A percentile compares a stretch with the other conserved stretches of the same genome.
Evolutionary conservation across 2,113 vertebrate species (phyloP).

Genomic region (Cephalopterus ornatus): DNA sequence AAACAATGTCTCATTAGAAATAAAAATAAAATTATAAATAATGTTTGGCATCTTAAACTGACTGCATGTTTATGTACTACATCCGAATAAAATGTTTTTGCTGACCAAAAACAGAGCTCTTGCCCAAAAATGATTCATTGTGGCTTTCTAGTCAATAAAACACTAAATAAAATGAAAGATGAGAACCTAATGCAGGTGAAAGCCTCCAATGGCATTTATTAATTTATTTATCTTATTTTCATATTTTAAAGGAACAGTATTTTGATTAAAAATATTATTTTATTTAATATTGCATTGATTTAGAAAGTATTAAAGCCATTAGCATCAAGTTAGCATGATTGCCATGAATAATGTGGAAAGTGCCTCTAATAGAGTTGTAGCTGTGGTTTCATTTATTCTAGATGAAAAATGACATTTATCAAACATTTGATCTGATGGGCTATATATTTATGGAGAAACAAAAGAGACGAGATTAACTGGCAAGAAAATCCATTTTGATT

Average conservation of each 20-base stretch:
- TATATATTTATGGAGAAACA: conserved; percentile 64
- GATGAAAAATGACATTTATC: conserved; percentile 72
- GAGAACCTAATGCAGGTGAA: background rate
- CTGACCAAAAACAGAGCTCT: background rate
- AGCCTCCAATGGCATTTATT: background rate
- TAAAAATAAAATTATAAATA: background rate
- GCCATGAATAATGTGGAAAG: conserved; percentile 54
- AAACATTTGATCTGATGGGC: conserved; percentile 65
- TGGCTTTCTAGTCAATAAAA: conserved; percentile 46
- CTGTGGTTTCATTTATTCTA: conserved; percentile 63
- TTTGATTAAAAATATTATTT: conserved; percentile 51
- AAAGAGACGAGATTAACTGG: conserved; percentile 64
- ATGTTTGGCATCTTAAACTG: background rate
- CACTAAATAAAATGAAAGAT: conserved; percentile 47
- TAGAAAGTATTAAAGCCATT: conserved; percentile 36
- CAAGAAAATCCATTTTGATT: conserved; percentile 68
- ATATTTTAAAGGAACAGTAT: background rate
- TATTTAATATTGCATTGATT: conserved; percentile 21
- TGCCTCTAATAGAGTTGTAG: conserved; percentile 48
- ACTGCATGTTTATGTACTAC: background rate
- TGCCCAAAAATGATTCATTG: conserved; percentile 14
- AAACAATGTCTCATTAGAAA: background rate
- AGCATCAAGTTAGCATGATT: conserved; percentile 39
- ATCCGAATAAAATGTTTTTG: background rate
- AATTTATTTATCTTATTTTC: background rate